A percentile compares a stretch with the other conserved stretches of the same genome.
phyloP scores from a whole-genome alignment of 2,113 vertebrate species.

The Rattus rattus region DNA sequence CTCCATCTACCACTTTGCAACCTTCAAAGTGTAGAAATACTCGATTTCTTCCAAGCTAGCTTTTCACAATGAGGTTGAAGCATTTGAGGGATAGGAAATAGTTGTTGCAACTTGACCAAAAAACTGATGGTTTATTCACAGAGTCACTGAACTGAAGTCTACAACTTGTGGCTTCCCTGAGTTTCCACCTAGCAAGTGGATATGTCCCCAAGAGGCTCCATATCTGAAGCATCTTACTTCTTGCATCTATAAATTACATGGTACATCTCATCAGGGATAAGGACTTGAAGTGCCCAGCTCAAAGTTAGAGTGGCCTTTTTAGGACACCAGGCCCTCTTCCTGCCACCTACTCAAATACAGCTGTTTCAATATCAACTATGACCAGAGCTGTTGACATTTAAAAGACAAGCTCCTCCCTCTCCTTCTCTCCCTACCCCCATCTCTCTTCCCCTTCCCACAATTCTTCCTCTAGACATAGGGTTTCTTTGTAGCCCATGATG shows the following conservation, averaged over 20 bases:
- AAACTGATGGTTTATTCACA: constrained; percentile 70
- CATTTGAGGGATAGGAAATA: constrained; percentile 46
- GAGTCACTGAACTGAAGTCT: constrained; percentile 66
- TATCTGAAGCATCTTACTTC: constrained; percentile 24
- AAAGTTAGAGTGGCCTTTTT: neutral
- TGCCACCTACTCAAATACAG: neutral
- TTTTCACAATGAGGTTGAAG: constrained; percentile 54
- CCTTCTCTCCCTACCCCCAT: rapidly evolving
- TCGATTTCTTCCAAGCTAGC: constrained; percentile 53
- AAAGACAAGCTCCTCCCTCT: neutral
- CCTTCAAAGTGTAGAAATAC: constrained; percentile 14
- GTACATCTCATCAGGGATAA: neutral
- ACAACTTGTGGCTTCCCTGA: constrained; percentile 53
- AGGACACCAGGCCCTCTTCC: neutral
- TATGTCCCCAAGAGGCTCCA: constrained; percentile 11
- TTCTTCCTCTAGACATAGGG: no score
- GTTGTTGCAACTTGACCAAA: constrained; percentile 62
- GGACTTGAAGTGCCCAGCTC: neutral
- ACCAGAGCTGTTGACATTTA: neutral
- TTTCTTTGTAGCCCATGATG: neutral
- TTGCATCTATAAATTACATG: neutral
- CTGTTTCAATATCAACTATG: constrained; percentile 11
- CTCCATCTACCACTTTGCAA: constrained; percentile 29
- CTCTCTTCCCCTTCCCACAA: neutral
- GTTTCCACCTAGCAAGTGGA: constrained; percentile 27